Percentiles rank a stretch among this genome's conserved stretches.
Conservation (phyloP, 1,140 invertebrate genomes). For the Coenobita brevimanus region DNA sequence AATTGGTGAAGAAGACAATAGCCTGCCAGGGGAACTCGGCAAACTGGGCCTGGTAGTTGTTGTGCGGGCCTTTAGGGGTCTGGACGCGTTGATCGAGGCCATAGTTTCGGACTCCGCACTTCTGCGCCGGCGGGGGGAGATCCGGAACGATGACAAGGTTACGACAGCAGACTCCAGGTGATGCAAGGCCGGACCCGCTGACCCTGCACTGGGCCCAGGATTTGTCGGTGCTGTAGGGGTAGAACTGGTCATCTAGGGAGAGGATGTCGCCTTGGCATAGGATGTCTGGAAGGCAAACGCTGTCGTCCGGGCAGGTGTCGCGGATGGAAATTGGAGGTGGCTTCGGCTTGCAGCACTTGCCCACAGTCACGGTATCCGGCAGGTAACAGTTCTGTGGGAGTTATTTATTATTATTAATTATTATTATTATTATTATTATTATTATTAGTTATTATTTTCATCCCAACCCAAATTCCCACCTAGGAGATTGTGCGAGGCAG, state of each 20-base stretch:
- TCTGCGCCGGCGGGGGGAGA: neutral
- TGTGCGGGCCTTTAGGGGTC: no score
- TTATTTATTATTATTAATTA: no score
- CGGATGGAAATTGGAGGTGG: neutral
- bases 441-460: no score
- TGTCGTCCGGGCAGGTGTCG: constrained; percentile 17
- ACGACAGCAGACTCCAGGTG: constrained; percentile 40
- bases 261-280: constrained; percentile 31
- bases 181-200: constrained; percentile 7
- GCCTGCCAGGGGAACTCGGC: constrained; percentile 94
- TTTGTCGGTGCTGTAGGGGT: neutral
- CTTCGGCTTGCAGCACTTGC: constrained; percentile 27
- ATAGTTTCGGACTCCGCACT: constrained; percentile 34
- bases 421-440: no score
- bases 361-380: constrained; percentile 18
- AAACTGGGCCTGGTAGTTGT: constrained; percentile 68
- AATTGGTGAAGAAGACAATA: constrained; percentile 91
- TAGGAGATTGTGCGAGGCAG: no score
- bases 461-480: no score
- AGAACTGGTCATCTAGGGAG: neutral
- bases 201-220: constrained; percentile 9
- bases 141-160: neutral
- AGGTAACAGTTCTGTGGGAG: neutral
- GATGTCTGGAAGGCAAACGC: constrained; percentile 32
- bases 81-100: constrained; percentile 26